These are phyloP conservation scores for Ryuthela nishihirai DNA, from an alignment of 2,888 invertebrate genomes.

Conservation along the genomic window DNA sequence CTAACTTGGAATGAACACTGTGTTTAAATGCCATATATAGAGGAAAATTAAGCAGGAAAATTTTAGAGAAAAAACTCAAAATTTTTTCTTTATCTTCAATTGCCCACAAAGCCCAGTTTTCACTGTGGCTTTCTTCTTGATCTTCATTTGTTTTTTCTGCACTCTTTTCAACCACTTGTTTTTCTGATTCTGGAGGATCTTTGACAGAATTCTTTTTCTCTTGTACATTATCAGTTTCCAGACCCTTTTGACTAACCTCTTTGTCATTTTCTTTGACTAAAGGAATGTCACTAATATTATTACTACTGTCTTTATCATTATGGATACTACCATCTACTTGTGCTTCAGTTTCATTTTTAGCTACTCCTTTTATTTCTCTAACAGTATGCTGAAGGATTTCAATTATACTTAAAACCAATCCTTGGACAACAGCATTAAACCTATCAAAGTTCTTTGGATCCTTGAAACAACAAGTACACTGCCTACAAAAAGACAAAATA, in stretches of 20 bases:
- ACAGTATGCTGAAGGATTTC: constrained; percentile 64
- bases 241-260: constrained; percentile 37
- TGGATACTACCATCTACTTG: constrained; percentile 43
- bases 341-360: constrained; percentile 35
- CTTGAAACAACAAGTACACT: constrained; percentile 92
- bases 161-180: constrained; percentile 8
- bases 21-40: constrained; percentile 70
- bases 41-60: constrained; percentile 81
- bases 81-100: constrained; percentile 82
- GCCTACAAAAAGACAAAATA: constrained; percentile 59
- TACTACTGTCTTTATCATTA: constrained; percentile 49
- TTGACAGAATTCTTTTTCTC: constrained; percentile 19
- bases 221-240: no score
- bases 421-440: constrained; percentile 82
- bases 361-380: constrained; percentile 14
- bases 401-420: constrained; percentile 76
- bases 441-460: constrained; percentile 89
- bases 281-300: no score
- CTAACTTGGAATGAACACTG: constrained; percentile 71
- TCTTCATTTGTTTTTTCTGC: constrained; percentile 31
- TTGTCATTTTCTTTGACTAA: constrained; percentile 41
- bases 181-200: constrained; percentile 10
- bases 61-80: constrained; percentile 80
- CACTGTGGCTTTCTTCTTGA: constrained; percentile 12
- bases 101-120: constrained; percentile 58